Percentiles rank a stretch among this genome's conserved stretches.
Evolutionary conservation across 2,113 vertebrate genomes (phyloP).

Genomic region (Carassius carassius): DNA sequence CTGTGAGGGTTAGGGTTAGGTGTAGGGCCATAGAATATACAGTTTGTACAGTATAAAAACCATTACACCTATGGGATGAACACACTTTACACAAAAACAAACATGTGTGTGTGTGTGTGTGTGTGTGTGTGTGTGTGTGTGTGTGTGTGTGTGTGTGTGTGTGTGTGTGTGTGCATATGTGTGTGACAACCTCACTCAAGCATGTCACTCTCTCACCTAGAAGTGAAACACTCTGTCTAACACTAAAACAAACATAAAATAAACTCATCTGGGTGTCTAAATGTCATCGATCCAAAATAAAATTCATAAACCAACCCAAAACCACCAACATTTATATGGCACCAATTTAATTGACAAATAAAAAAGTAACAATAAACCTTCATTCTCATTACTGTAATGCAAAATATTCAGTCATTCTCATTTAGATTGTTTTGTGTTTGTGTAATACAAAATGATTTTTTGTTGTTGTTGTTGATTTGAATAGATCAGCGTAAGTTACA

Average conservation of each 20-base stretch:
- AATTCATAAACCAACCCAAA: background rate
- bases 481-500: background rate
- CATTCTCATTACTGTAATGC: too few relatives aligned
- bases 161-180: background rate
- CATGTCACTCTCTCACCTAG: background rate
- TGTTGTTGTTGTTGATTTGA: too few relatives aligned
- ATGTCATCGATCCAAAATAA: background rate
- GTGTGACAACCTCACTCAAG: background rate
- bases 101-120: too few relatives aligned
- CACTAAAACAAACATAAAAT: background rate
- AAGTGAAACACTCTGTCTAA: background rate
- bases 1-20: too few relatives aligned
- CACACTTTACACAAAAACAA: too few relatives aligned
- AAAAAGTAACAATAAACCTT: too few relatives aligned
- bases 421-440: too few relatives aligned
- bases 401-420: too few relatives aligned
- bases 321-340: background rate
- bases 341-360: background rate
- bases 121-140: background rate
- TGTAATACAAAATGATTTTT: too few relatives aligned
- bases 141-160: background rate
- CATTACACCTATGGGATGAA: too few relatives aligned
- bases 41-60: too few relatives aligned
- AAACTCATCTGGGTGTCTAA: background rate
- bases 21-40: too few relatives aligned